Evolutionary conservation across 2,888 invertebrate genomes (phyloP).

Genomic region (Argyresthia goedartella): DNA sequence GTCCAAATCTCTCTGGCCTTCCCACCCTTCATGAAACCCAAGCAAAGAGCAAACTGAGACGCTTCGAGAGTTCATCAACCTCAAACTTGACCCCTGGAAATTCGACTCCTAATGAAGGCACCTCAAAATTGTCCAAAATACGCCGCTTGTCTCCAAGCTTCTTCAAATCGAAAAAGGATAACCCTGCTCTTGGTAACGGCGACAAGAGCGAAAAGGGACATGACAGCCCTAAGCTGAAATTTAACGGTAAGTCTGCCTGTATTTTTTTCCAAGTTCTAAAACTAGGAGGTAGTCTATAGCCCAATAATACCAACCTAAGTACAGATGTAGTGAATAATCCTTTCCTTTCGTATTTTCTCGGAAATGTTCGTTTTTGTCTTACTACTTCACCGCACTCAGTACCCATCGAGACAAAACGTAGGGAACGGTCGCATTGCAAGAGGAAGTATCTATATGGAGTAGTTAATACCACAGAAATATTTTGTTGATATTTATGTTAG

Average conservation of each 20-base stretch:
- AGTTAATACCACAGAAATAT: too few relatives aligned
- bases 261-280: too few relatives aligned
- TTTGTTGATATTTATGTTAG: too few relatives aligned
- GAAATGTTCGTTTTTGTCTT: too few relatives aligned
- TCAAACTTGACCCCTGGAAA: slow-evolving; percentile 31
- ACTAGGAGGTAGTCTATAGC: too few relatives aligned
- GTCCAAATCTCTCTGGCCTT: slow-evolving; percentile 44
- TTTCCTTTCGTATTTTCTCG: too few relatives aligned
- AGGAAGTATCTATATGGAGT: too few relatives aligned
- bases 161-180: slow-evolving; percentile 35
- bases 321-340: too few relatives aligned
- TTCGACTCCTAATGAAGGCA: slow-evolving; percentile 23
- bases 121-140: slow-evolving; percentile 24
- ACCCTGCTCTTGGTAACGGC: slow-evolving; percentile 15
- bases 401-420: too few relatives aligned
- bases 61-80: slow-evolving; percentile 44
- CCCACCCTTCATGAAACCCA: slow-evolving; percentile 27
- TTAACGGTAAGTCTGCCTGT: not conserved
- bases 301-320: too few relatives aligned
- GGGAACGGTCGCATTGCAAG: too few relatives aligned
- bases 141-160: slow-evolving; percentile 44
- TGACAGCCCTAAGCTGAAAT: slow-evolving; percentile 10
- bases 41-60: slow-evolving; percentile 27
- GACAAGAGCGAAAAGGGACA: slow-evolving; percentile 23
- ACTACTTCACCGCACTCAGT: too few relatives aligned